Evolutionary conservation across 2,113 vertebrate genomes (phyloP).

Genomic region (Numenius arquata): DNA sequence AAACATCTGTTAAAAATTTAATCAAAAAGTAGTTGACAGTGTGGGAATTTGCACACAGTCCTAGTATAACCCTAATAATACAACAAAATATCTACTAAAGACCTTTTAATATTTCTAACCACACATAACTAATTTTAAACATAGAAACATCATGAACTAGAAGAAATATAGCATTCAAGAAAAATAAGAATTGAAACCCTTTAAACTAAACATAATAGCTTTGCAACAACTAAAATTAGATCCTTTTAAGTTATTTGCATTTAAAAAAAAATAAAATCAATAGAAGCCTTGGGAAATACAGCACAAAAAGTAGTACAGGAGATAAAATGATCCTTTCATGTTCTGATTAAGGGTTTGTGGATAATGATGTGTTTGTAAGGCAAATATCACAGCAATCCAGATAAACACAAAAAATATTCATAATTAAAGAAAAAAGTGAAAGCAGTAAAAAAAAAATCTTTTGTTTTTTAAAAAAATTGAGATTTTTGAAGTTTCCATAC

Average conservation of each 20-base stretch:
- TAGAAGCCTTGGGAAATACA: slow-evolving; percentile 1
- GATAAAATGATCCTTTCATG: slow-evolving; percentile 32
- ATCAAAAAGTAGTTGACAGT: not conserved
- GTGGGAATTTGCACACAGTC: not conserved
- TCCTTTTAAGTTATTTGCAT: not conserved
- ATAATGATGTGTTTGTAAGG: not conserved
- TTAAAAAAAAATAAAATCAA: not conserved
- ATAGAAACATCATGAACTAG: not conserved
- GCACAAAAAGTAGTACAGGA: not conserved
- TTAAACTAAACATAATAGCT: slow-evolving; percentile 16
- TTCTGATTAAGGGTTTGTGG: not conserved
- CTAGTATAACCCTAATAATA: not conserved
- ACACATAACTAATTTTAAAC: not conserved
- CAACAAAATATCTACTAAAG: not conserved
- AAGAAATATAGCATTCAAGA: not conserved
- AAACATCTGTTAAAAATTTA: not conserved
- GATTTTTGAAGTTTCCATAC: not conserved
- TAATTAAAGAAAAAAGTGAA: not conserved
- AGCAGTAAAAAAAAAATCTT: not conserved
- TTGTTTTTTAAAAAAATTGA: not conserved
- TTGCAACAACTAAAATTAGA: not conserved
- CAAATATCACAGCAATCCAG: not conserved
- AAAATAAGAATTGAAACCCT: not conserved
- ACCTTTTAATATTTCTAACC: not conserved
- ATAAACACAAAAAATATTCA: not conserved